Percentiles rank a stretch among this genome's conserved stretches.
Conservation (phyloP, 2,113 vertebrate genomes). For the Tupaia chinensis region DNA sequence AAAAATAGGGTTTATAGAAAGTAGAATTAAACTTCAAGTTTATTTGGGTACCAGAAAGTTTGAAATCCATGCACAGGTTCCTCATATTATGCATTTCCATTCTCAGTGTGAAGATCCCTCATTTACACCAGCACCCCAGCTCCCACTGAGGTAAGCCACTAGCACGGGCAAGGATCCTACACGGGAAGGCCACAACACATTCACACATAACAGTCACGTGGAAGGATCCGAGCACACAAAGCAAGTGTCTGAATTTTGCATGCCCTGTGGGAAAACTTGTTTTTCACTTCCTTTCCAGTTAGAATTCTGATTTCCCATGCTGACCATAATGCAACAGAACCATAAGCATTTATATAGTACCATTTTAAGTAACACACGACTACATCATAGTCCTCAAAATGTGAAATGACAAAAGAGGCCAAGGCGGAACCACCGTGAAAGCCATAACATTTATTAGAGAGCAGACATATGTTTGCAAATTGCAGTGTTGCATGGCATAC, state of each 20-base stretch:
- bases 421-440: background rate
- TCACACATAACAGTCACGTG: background rate
- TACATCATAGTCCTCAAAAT: constrained; percentile 20
- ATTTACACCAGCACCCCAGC: background rate
- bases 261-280: background rate
- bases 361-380: background rate
- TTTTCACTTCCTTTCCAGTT: constrained; percentile 15
- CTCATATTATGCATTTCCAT: no score
- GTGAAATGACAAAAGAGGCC: constrained; percentile 66
- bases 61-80: no score
- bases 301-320: constrained; percentile 15
- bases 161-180: background rate
- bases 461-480: constrained; percentile 52
- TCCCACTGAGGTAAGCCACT: background rate
- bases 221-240: background rate
- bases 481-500: background rate
- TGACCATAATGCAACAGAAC: background rate
- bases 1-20: no score
- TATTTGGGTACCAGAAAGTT: no score
- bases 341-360: background rate
- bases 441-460: constrained; percentile 65
- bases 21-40: no score
- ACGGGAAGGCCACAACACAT: background rate
- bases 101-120: no score
- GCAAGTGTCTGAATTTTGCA: background rate